Percentiles rank a stretch among this genome's conserved stretches.
Evolutionary conservation across 2,797 vertebrate genomes (phyloP).

Genomic region (Peromyscus nudipes): DNA sequence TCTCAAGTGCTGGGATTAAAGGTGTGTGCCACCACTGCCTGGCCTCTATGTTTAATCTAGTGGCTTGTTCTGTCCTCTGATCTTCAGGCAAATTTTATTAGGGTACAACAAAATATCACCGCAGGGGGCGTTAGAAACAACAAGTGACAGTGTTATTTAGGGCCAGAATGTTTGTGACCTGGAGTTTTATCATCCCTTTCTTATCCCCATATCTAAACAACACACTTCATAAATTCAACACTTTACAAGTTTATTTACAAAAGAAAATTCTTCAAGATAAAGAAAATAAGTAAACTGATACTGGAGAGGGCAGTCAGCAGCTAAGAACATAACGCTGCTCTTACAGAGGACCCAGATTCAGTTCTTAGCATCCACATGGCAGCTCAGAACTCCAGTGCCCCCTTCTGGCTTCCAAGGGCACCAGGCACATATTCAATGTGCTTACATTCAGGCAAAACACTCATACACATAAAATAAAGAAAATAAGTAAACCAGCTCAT

Average conservation of each 20-base stretch:
- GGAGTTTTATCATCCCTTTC: background rate
- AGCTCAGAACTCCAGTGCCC: background rate
- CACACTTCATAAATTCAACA: background rate
- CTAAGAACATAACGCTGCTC: background rate
- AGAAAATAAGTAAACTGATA: background rate
- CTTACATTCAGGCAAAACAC: background rate
- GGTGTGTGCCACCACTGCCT: too few species aligned
- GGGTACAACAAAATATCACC: too few species aligned
- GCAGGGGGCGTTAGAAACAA: background rate
- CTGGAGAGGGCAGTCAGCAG: too few species aligned
- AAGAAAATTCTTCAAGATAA: background rate
- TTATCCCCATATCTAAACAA: background rate
- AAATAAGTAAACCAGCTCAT: background rate
- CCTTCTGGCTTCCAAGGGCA: background rate
- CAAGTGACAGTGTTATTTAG: background rate
- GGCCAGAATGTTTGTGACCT: background rate
- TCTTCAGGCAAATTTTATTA: too few species aligned
- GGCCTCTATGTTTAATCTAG: too few species aligned
- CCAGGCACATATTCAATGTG: background rate
- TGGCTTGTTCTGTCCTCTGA: too few species aligned
- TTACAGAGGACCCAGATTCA: background rate
- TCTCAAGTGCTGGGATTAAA: too few species aligned
- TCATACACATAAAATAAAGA: background rate
- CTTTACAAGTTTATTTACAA: background rate
- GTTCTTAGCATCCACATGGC: background rate